Evolutionary conservation across 2,888 invertebrate species (phyloP).

Genomic region (Rhorus exstirpatorius): DNA sequence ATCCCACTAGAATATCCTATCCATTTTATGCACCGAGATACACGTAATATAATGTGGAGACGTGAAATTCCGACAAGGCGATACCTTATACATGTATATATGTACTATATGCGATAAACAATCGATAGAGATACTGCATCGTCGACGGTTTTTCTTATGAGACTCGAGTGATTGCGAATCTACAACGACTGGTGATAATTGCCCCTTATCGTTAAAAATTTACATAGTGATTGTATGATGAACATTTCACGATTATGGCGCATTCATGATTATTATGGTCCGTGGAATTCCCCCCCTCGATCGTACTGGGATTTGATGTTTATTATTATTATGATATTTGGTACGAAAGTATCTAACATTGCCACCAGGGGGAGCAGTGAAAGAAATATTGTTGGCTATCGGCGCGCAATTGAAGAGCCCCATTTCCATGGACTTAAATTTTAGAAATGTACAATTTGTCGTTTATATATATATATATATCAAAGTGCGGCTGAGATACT

Average conservation of each 20-base stretch:
- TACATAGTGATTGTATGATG: background rate
- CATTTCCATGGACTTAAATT: too few species aligned
- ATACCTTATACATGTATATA: too few species aligned
- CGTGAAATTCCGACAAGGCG: constrained; percentile 34
- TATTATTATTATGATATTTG: background rate
- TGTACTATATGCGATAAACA: constrained; percentile 1
- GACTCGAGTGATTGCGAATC: constrained; percentile 18
- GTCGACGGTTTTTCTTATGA: constrained; percentile 1
- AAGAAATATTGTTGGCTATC: too few species aligned
- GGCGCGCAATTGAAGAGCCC: too few species aligned
- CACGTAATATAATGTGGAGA: constrained; percentile 11
- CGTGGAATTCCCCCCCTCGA: background rate
- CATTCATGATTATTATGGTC: background rate
- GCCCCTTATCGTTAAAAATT: background rate
- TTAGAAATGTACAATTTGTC: too few species aligned
- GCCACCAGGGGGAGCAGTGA: too few species aligned
- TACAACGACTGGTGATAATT: constrained; percentile 9
- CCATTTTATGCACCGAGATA: constrained; percentile 21
- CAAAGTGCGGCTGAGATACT: too few species aligned
- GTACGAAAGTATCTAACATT: too few species aligned
- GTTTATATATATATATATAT: too few species aligned
- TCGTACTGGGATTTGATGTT: background rate
- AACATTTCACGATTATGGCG: constrained; percentile 11
- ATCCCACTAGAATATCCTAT: constrained; percentile 37
- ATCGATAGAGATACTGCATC: constrained; percentile 32